Base-by-base conservation (phyloP, 2,113 vertebrate species). In the Odontophorus gujanensis region DNA sequence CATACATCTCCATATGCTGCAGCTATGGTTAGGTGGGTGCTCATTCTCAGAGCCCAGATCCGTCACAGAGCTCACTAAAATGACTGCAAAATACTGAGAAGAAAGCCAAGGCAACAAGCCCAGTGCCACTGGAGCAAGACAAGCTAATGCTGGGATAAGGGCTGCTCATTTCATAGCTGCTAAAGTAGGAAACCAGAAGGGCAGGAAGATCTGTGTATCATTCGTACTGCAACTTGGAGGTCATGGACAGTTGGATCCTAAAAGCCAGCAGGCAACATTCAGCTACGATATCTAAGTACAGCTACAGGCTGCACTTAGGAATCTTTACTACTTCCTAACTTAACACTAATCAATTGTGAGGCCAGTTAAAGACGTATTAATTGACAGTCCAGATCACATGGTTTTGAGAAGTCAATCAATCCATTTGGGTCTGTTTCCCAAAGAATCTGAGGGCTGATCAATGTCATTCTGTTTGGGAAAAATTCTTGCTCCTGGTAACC, bases 101-200 rank as follows among this genome's bases (percentile, higher is more conserved):
- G 30, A n/a, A 65, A 15, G 57, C 19, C 34, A 47, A 79, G 28
- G 22, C 30, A 50, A 47, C 34, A 48, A 51, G 20, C 9, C 24
- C n/a, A 58, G 9, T 28, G 43, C 17, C 77, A 73, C 19, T 15
- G 8, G 53, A 57, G n/a, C n/a, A 36, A 48, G 57, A 18, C 18
- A 62, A 34, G 15, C 10, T 58, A 45, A 21, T 0, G 2, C 18
- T 36, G 36, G 15, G 42, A n/a, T 21, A 62, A 42, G 58, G 20
- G 19, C 36, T 71, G 11, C 55, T 53, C 22, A 48, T 36, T 42
- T 6, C 36, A 43, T 4, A 19, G 24, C 18, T 77, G 20, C 32
- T 1, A 1, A 2, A 25, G 18, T 0, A 0, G 34, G 10, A 36
- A 30, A 53, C 14, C 28, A 34, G 17, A 28, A 25, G 47, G 30